A percentile compares a stretch with the other conserved stretches of the same genome.
These are phyloP conservation scores for Halcyon smyrnensis DNA, from an alignment of 2,797 vertebrate species.

Conservation along the genomic window DNA sequence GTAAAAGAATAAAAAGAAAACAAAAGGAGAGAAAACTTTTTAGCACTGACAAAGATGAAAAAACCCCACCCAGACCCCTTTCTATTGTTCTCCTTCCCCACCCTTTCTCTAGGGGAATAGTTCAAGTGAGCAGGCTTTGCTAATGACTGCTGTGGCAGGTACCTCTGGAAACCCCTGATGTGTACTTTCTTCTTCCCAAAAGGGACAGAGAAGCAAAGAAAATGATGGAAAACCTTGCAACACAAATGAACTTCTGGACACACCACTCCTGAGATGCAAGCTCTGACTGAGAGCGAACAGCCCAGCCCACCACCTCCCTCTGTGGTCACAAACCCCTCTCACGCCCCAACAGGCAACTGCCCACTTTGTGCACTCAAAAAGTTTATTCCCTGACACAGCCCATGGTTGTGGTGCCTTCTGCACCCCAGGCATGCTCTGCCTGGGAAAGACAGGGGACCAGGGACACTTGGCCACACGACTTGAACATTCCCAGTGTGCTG, in stretches of 20 bases:
- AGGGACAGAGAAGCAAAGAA: neutral
- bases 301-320: neutral
- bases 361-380: neutral
- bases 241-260: neutral
- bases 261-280: neutral
- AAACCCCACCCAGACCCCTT: neutral
- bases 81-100: neutral
- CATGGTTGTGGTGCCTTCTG: neutral
- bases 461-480: neutral
- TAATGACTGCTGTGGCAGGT: neutral
- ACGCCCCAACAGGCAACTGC: neutral
- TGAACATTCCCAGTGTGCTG: fast-evolving
- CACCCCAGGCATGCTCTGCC: neutral
- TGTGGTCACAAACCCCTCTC: fast-evolving
- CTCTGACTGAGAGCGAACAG: neutral
- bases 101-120: neutral
- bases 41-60: neutral
- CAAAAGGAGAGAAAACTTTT: neutral
- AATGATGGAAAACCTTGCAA: neutral
- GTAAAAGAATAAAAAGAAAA: neutral
- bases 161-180: neutral
- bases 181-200: neutral
- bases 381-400: neutral
- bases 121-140: neutral
- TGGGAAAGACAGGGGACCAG: neutral